Percentiles rank a stretch among this genome's conserved stretches.
These are phyloP conservation scores for Papilio demoleus DNA, from an alignment of 2,888 invertebrate species.

Conservation along the genomic window DNA sequence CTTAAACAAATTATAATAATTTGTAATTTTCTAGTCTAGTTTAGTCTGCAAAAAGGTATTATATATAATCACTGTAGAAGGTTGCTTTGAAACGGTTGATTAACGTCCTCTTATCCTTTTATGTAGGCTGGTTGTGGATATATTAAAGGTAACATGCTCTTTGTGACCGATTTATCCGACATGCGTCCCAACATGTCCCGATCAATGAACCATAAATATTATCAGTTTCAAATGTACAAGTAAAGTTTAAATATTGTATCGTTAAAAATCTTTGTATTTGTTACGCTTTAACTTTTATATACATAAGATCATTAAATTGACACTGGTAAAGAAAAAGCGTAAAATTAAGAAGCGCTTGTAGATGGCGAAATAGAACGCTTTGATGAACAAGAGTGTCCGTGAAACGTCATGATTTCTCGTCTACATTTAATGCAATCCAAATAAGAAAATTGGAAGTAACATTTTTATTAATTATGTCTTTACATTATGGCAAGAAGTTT, in stretches of 20 bases:
- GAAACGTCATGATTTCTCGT: neutral
- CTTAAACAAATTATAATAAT: too few relatives aligned
- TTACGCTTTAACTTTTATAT: conserved; percentile 1
- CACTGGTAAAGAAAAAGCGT: neutral
- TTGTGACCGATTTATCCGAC: conserved; percentile 9
- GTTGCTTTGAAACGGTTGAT: conserved; percentile 6
- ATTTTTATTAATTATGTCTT: neutral
- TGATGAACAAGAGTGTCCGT: conserved; percentile 5
- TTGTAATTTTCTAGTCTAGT: too few relatives aligned
- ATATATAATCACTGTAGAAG: neutral
- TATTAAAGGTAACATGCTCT: neutral
- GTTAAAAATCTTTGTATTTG: too few relatives aligned
- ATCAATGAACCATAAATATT: neutral
- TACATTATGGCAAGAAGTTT: neutral
- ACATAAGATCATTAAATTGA: conserved; percentile 3
- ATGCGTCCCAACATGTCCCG: neutral
- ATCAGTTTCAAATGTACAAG: neutral
- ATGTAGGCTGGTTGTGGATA: neutral
- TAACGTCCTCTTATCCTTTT: conserved; percentile 13
- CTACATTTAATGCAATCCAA: neutral
- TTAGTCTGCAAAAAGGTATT: neutral
- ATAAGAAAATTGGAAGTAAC: neutral
- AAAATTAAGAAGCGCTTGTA: neutral
- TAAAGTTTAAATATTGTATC: too few relatives aligned
- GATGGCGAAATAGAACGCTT: conserved; percentile 1